Evolutionary conservation across 2,113 vertebrate genomes (phyloP).

Genomic region (Pipra filicauda): DNA sequence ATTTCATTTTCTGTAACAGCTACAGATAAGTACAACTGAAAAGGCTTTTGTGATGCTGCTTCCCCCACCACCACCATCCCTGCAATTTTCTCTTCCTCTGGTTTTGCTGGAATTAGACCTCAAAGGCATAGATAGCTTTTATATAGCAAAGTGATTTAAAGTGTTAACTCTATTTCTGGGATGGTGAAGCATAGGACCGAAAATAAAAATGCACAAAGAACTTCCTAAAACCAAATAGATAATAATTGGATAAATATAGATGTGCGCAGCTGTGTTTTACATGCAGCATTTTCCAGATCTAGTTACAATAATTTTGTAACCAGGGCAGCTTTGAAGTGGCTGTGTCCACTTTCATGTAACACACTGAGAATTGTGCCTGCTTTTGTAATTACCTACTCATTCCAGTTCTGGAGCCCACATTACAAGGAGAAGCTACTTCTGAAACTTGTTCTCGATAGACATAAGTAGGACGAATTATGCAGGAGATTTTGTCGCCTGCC

Average conservation of each 20-base stretch:
- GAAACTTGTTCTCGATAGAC: not conserved
- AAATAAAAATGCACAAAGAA: not conserved
- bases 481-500: accelerated
- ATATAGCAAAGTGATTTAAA: not conserved
- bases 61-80: too few species aligned
- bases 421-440: not conserved
- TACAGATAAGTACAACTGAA: not conserved
- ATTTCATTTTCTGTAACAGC: not conserved
- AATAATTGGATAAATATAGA: slow-evolving; percentile 1
- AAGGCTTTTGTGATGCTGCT: not conserved
- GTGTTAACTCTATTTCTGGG: not conserved
- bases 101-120: not conserved
- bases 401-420: not conserved
- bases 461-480: accelerated
- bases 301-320: not conserved
- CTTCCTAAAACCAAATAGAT: not conserved
- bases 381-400: not conserved
- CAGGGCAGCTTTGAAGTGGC: not conserved
- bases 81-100: not conserved
- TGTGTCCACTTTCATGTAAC: not conserved
- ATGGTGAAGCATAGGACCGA: not conserved
- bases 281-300: not conserved
- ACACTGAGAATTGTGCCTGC: not conserved
- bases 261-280: not conserved
- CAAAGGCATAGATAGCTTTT: not conserved